Evolutionary conservation across 35 echinoderm and acorn worm species (phyloP).

Genomic region (Nesometra sesokonis): DNA sequence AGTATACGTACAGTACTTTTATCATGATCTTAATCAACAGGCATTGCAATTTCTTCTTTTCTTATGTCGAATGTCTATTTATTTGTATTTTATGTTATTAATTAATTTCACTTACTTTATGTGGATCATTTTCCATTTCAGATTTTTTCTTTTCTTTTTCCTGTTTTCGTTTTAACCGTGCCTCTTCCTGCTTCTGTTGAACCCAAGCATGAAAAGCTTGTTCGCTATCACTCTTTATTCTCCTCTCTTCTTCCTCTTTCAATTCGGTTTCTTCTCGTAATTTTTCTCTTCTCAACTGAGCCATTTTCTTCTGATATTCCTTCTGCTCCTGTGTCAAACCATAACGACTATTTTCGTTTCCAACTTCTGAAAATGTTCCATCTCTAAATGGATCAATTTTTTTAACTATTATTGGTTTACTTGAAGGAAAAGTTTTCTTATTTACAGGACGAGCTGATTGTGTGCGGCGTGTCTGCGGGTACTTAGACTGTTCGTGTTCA

Average conservation of each 20-base stretch:
- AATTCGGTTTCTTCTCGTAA: neutral
- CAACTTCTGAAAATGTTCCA: neutral
- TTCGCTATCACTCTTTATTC: neutral
- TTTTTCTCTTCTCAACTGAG: neutral
- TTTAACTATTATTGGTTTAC: neutral
- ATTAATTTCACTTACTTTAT: neutral
- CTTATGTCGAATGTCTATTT: no score
- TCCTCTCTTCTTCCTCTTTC: neutral
- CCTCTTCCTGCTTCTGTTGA: neutral
- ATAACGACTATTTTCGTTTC: conserved; percentile 2
- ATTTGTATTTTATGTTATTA: no score
- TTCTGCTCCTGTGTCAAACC: neutral
- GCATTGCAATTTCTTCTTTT: no score
- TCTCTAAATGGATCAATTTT: neutral
- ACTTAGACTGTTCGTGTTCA: neutral
- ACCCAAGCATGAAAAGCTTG: conserved; percentile 9
- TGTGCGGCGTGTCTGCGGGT: neutral
- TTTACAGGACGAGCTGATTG: neutral
- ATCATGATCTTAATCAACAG: no score
- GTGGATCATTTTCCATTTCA: neutral
- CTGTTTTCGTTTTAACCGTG: neutral
- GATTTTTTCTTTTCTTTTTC: conserved; percentile 5
- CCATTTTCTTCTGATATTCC: neutral
- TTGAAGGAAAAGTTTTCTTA: neutral
- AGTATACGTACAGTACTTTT: no score